These are phyloP conservation scores for Fukomys damarensis DNA, from an alignment of 2,113 vertebrate genomes.

Conservation along the genomic window DNA sequence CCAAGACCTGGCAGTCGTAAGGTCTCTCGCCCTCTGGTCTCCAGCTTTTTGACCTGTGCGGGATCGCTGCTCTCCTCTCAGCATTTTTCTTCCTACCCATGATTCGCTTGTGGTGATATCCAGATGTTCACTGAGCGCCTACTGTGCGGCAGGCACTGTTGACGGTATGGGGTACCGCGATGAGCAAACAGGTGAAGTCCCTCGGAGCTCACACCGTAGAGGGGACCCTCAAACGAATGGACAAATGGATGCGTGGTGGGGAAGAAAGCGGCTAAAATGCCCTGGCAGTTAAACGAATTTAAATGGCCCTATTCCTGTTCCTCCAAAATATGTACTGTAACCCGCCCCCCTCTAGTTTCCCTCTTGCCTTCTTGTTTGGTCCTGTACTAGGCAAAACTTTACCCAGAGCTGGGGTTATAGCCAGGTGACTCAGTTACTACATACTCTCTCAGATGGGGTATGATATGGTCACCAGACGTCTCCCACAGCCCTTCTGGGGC, in stretches of 20 bases:
- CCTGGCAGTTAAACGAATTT: not conserved
- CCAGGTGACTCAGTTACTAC: not conserved
- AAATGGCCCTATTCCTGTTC: not conserved
- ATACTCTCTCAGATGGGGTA: not conserved
- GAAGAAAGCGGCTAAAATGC: conserved; percentile 25
- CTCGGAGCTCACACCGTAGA: not conserved
- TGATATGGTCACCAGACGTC: not conserved
- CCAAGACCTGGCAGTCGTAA: not conserved
- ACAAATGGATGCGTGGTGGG: not conserved
- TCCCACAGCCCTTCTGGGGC: not conserved
- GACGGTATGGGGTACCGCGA: not conserved
- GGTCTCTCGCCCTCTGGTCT: too few relatives aligned
- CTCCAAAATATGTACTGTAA: not conserved
- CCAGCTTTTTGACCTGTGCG: not conserved
- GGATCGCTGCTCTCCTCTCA: not conserved
- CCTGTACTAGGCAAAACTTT: not conserved
- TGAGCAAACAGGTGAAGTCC: not conserved
- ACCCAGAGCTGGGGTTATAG: not conserved
- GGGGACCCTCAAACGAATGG: not conserved
- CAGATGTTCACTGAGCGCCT: not conserved
- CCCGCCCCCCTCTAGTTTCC: not conserved
- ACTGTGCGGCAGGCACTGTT: not conserved
- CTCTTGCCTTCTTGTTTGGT: not conserved
- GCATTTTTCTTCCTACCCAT: not conserved
- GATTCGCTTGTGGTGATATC: not conserved